Evolutionary conservation across 2,888 invertebrate species (phyloP).

Genomic region (Eristalis arbustorum): DNA sequence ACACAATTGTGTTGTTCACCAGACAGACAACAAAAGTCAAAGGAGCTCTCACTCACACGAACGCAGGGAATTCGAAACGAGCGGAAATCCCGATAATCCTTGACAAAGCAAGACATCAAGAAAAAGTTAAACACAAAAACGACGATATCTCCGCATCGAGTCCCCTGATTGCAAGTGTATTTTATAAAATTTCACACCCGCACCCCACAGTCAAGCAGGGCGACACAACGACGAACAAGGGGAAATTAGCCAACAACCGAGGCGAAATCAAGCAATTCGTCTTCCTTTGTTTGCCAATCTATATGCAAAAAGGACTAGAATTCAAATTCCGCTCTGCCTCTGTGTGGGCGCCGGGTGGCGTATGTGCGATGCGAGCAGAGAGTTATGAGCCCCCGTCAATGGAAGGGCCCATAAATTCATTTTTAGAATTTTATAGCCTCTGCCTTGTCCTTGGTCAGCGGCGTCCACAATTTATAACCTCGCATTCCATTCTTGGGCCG

Average conservation of each 20-base stretch:
- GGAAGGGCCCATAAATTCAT: constrained; percentile 5
- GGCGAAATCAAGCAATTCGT: constrained; percentile 14
- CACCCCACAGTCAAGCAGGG: not conserved
- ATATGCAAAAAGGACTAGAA: constrained; percentile 31
- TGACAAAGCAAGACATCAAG: constrained; percentile 16
- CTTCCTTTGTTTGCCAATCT: not conserved
- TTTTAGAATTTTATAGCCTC: constrained; percentile 11
- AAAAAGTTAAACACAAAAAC: constrained; percentile 44
- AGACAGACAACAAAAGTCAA: constrained; percentile 49
- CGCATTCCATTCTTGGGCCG: not conserved
- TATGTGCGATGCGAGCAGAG: constrained; percentile 13
- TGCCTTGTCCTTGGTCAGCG: not conserved
- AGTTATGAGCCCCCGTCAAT: not conserved
- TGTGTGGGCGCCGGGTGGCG: not conserved
- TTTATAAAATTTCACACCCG: constrained; percentile 42
- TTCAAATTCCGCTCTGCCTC: constrained; percentile 6
- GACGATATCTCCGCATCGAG: constrained; percentile 38
- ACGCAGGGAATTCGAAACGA: constrained; percentile 49
- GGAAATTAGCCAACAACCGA: constrained; percentile 49
- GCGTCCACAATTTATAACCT: not conserved
- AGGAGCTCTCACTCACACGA: constrained; percentile 7
- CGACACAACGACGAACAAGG: constrained; percentile 25
- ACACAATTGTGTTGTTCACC: not conserved
- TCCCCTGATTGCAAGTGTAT: constrained; percentile 50
- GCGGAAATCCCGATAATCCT: constrained; percentile 43